A percentile compares a stretch with the other conserved stretches of the same genome.
phyloP scores from a whole-genome alignment of 2,797 vertebrate species.

The Choloepus didactylus region DNA sequence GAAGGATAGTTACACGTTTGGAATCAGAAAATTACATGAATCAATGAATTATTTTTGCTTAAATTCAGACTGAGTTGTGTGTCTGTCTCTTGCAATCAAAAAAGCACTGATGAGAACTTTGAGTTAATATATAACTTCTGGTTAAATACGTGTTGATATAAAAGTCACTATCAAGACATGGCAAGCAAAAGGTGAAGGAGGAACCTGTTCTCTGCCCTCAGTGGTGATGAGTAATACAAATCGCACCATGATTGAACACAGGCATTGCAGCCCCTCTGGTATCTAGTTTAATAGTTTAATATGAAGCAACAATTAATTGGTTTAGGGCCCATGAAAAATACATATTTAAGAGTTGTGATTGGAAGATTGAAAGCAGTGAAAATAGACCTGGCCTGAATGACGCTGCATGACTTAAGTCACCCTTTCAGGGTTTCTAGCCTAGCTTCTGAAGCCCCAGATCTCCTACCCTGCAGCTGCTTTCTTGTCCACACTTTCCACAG shows the following conservation, averaged over 20 bases:
- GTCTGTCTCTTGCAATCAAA: background rate
- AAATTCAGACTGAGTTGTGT: background rate
- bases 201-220: background rate
- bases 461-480: background rate
- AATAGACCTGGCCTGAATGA: background rate
- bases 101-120: background rate
- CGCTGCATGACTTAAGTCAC: fast-evolving
- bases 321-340: background rate
- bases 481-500: background rate
- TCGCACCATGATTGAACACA: fast-evolving
- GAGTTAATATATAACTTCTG: background rate
- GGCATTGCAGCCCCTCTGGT: background rate
- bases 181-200: background rate
- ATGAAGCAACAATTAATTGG: background rate
- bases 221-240: background rate
- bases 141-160: background rate
- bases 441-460: background rate
- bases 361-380: background rate
- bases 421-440: background rate
- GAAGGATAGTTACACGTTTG: background rate
- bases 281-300: background rate
- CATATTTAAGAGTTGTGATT: background rate
- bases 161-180: background rate
- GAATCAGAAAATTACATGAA: background rate
- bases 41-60: background rate